Evolutionary conservation across 2,888 invertebrate genomes (phyloP), one percentile per base, ranked within the genome.

Genomic region (Euphydryas editha): DNA sequence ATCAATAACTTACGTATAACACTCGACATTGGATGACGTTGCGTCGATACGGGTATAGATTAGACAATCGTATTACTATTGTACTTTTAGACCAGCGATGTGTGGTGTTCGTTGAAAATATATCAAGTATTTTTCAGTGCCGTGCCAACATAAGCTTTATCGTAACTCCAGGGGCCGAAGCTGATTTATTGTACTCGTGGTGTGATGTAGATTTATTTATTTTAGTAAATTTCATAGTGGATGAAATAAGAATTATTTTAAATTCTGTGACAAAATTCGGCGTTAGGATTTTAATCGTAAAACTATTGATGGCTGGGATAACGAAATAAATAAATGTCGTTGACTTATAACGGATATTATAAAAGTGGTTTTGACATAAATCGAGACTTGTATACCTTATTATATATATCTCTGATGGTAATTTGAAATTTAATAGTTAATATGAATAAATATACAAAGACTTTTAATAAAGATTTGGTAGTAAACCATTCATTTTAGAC

Each of bases 31-130:
- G 18, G 42, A 36, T 69, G 63, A 60, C 60, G 54, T 61, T 65
- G 49, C 51, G 42, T 59, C 63, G 69, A 69, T 69, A 69, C 63
- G 60, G 55, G 24, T 51, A 47, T 51, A 67, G 67, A 69, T 69
- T 59, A 64, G 69, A 69, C 67, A 63, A 56, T 11, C 20, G 39
- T 21, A 63, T 59, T 62, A 62, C 58, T 39, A 30, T 46, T 42
- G 30, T 47, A 67, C 55, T 42, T 63, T 37, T 56, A 15, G 15
- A 42, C 15, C 20, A 30, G 57, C 61, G 63, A 60, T 69, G 59
- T 36, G 30, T 20, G 44, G 55, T 65, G 60, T 62, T 67, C 59
- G 56, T 54, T 37, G 15, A 18, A 63, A 69, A 54, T 30, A 66
- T 44, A 62, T n/a, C 21, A 11, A 15, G 20, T 1, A 11, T 13